phyloP scores from a whole-genome alignment of 2,888 invertebrate species.

The Andrena bicolor region DNA sequence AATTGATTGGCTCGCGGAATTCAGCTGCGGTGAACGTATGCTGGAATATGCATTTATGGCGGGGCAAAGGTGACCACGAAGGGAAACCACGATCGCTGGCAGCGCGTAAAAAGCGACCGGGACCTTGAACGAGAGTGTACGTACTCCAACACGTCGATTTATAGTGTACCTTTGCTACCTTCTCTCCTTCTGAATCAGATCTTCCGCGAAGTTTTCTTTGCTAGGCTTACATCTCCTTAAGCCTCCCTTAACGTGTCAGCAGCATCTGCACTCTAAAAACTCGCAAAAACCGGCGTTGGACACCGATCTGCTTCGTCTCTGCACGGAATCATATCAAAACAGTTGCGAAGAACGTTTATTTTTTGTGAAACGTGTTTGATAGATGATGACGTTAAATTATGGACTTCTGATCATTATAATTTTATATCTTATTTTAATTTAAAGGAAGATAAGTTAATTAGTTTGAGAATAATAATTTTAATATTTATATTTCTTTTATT shows the following conservation, averaged over 20 bases:
- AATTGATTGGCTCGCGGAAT: constrained; percentile 76
- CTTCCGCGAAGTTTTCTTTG: not conserved
- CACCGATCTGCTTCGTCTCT: no score
- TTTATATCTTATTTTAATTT: no score
- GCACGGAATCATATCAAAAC: not conserved
- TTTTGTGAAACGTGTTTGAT: not conserved
- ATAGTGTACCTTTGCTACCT: not conserved
- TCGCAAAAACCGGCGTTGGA: no score
- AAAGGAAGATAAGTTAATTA: no score
- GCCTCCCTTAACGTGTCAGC: no score
- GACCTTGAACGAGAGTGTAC: constrained; percentile 25
- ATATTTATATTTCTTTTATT: no score
- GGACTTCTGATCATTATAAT: no score
- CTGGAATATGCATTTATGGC: constrained; percentile 61
- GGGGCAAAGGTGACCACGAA: constrained; percentile 51
- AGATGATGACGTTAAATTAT: no score
- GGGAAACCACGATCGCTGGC: constrained; percentile 21
- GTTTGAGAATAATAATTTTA: no score
- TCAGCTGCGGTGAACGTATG: constrained; percentile 41
- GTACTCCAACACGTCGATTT: constrained; percentile 2
- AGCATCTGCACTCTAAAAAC: no score
- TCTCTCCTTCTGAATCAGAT: not conserved
- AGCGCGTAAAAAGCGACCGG: not conserved
- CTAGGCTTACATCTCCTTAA: not conserved
- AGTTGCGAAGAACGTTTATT: not conserved